Percentiles rank a stretch among this genome's conserved stretches.
phyloP scores from a whole-genome alignment of 1,140 invertebrate genomes.

The Sitophilus oryzae region DNA sequence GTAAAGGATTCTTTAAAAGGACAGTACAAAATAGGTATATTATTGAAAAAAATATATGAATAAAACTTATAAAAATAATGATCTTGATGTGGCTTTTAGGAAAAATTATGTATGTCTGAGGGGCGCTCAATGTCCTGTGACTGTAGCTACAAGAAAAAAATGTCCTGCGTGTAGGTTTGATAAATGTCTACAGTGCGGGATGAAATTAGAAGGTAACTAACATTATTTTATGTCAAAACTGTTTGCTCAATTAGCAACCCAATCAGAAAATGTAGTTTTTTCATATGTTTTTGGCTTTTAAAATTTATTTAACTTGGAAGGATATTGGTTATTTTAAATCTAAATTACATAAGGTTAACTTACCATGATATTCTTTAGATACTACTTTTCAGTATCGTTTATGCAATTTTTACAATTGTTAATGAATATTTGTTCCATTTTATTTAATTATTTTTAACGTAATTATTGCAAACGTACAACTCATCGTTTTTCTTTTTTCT shows the following conservation, averaged over 20 bases:
- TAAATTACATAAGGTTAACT: no score
- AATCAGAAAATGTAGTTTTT: no score
- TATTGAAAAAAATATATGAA: background rate
- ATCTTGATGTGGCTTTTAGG: slow-evolving; percentile 43
- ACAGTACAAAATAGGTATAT: slow-evolving; percentile 80
- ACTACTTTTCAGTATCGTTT: no score
- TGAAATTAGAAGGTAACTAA: slow-evolving; percentile 87
- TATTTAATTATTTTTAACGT: no score
- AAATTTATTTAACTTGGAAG: no score
- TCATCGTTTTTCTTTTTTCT: no score
- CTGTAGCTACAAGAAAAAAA: slow-evolving; percentile 89
- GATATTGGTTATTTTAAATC: no score
- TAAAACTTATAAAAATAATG: background rate
- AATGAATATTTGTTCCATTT: no score
- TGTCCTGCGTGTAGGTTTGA: slow-evolving; percentile 96
- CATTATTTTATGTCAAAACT: background rate
- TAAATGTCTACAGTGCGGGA: slow-evolving; percentile 91
- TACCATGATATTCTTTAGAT: no score
- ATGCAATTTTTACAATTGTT: no score
- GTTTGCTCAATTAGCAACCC: background rate
- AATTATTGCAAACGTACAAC: no score
- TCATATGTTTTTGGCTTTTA: no score
- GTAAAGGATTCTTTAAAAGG: slow-evolving; percentile 97
- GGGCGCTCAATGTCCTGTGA: slow-evolving; percentile 84
- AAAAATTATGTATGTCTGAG: slow-evolving; percentile 94